phyloP scores from a whole-genome alignment of 2,113 vertebrate genomes.

The Antigone vipio region DNA sequence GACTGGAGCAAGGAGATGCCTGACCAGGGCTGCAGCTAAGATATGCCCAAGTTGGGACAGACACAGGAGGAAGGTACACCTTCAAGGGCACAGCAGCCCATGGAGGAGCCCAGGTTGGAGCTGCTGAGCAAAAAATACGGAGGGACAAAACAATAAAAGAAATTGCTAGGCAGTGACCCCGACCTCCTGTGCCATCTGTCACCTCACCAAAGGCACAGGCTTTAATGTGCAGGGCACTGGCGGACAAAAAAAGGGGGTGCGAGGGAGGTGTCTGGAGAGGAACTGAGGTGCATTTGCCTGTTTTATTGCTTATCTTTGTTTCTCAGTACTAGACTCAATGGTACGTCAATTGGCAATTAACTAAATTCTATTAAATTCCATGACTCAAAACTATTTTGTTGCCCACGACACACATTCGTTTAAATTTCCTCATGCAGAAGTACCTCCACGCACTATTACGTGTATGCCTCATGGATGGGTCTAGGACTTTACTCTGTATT shows the following conservation, averaged over 20 bases:
- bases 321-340: neutral
- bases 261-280: neutral
- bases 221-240: neutral
- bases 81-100: fast-evolving
- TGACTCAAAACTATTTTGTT: neutral
- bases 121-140: neutral
- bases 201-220: fast-evolving
- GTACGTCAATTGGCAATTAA: neutral
- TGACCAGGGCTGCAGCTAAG: neutral
- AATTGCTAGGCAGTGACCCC: neutral
- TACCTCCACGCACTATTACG: neutral
- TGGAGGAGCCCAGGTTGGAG: neutral
- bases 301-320: neutral
- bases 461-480: neutral
- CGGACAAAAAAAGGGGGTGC: fast-evolving
- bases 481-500: neutral
- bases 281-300: neutral
- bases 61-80: neutral
- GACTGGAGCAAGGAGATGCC: neutral
- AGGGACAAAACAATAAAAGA: neutral
- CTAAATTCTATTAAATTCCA: neutral
- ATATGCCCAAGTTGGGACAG: neutral
- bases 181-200: neutral
- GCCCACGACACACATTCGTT: neutral
- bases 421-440: neutral